Evolutionary conservation across 2,797 vertebrate genomes (phyloP), one percentile per base, ranked within the genome.

Genomic region (Paramormyrops hopkinsi): DNA sequence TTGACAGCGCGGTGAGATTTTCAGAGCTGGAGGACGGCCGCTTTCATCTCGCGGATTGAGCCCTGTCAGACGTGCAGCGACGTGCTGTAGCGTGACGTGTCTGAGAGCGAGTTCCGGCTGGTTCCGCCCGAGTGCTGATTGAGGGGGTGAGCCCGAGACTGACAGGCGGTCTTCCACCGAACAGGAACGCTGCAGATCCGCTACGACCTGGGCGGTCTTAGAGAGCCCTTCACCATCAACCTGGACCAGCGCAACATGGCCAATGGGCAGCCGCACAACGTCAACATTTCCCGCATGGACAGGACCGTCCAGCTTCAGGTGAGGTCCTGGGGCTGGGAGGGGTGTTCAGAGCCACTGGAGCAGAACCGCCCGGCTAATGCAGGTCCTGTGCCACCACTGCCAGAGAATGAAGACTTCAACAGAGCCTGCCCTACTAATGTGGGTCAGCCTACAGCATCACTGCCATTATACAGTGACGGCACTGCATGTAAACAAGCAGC

Each of bases 111-210:
- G 85, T 54, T 87, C n/a, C 22, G 4, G 48, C 50, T 29, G 14
- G 29, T 86, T 86, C 84, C 14, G 50, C 29, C 84, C 89, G 53
- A 56, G 37, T 37, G 51, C 51, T 50, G n/a, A 22, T 69, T 86
- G 25, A 44, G 3, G 4, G 50, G 69, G 29, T 53, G 7, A 83
- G 3, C 59, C 2, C 84, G 0, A 89, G 4, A 44, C 4, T 89
- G 17, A 86, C 50, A 50, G 85, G 48, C 17, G 19, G 48, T 56
- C 85, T 86, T 86, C 62, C 88, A 46, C 90, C 89, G 59, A 0
- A 0, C 90, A 99, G 98, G 98, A 65, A 97, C 95, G 44, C 95
- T 99, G n/a, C 98, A 99, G 94, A 96, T 99, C 89, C 97, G 97
- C 7, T 99, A 99, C 95, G 97, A 95, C 91, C 96, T 99, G 0